Conservation (phyloP, 1,140 invertebrate genomes). For the Potamilus streckersoni region DNA sequence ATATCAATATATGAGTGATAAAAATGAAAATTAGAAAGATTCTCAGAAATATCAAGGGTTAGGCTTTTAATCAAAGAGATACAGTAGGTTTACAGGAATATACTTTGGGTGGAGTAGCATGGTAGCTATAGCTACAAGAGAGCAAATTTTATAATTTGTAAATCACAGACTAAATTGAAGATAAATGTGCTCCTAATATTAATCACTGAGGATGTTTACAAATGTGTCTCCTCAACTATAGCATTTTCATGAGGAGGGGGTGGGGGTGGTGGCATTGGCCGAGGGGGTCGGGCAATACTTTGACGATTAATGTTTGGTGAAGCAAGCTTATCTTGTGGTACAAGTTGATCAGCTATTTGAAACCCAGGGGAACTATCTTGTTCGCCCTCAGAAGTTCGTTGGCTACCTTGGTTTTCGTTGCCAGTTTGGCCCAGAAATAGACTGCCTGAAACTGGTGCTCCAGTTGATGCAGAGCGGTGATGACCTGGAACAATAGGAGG, state of each 20-base stretch:
- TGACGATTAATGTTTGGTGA: slow-evolving; percentile 26
- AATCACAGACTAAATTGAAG: slow-evolving; percentile 19
- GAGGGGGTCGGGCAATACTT: slow-evolving; percentile 30
- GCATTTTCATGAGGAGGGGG: slow-evolving; percentile 39
- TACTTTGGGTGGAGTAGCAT: too few species aligned
- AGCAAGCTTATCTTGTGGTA: slow-evolving; percentile 18
- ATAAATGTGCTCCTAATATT: too few species aligned
- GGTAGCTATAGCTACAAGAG: too few species aligned
- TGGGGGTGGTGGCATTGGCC: slow-evolving; percentile 43
- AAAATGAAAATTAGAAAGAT: too few species aligned
- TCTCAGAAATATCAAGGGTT: too few species aligned
- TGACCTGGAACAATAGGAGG: slow-evolving; percentile 45
- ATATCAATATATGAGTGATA: too few species aligned
- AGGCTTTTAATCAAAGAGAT: too few species aligned
- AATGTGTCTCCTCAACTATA: slow-evolving; percentile 40
- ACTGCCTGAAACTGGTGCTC: slow-evolving; percentile 29
- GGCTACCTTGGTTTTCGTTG: slow-evolving; percentile 22
- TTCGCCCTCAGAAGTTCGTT: background rate
- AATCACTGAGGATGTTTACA: slow-evolving; percentile 22
- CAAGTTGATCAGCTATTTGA: slow-evolving; percentile 25
- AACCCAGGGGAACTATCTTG: background rate
- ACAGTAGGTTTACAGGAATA: too few species aligned
- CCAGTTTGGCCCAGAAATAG: slow-evolving; percentile 2
- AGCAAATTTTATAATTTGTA: background rate
- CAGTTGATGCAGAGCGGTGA: slow-evolving; percentile 56